Evolutionary conservation across 2,797 vertebrate genomes (phyloP), one percentile per base, ranked within the genome.

Genomic region (Fringilla coelebs): DNA sequence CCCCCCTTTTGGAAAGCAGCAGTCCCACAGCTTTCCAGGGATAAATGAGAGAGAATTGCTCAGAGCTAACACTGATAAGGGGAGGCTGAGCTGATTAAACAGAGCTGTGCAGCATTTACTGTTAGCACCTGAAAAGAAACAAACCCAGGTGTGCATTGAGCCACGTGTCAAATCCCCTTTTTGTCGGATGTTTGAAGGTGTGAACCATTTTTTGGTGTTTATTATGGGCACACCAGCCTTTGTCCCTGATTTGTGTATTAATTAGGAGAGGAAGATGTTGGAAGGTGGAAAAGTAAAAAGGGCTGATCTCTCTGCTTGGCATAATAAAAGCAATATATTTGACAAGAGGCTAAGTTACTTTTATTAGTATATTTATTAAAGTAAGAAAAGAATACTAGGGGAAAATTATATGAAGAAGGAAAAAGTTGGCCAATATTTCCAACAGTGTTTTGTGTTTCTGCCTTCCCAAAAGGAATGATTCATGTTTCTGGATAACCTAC

Each of bases 181-280:
- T 11, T 32, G 25, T 24, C 49, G 14, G 11, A 7, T 5, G 2
- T 49, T 43, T 51, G 46, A 57, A 55, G 0, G 1, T 38, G 10
- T 52, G 26, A 63, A 21, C 46, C 11, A 5, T 6, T 28, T 63
- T 28, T 83, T 52, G 28, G 24, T 41, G n/a, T 76, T 34, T 14
- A 13, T 29, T 43, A 34, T 1, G 4, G 34, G 18, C 11, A 7
- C 6, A 8, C 5, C 24, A 29, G 11, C 19, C 38, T 55, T 67
- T 63, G 29, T 67, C 21, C 10, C 19, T 1, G 5, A 26, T 65
- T 67, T 1, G 0, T 40, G 36, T 36, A 7, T 34, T 45, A 29
- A 61, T 66, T 65, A 32, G 22, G 46, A 68, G n/a, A 58, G 43
- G 5, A 61, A 54, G 40, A 15, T 24, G 16, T 13, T 74, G 43